Evolutionary conservation across 2,797 vertebrate genomes (phyloP).

Genomic region (Oceanodroma leucorhoa): DNA sequence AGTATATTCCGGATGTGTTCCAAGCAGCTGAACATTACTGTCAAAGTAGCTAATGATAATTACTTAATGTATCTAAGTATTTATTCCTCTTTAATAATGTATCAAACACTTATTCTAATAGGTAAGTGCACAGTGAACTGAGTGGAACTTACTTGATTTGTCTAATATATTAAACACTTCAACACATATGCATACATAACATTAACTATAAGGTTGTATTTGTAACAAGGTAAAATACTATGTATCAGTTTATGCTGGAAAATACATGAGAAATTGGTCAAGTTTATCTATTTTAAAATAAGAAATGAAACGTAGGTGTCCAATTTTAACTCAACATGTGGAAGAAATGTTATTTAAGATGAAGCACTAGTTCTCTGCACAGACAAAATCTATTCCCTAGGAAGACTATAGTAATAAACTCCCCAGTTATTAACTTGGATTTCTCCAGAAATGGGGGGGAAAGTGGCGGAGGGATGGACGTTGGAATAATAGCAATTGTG

Average conservation of each 20-base stretch:
- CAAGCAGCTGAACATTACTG: not conserved
- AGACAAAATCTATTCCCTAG: not conserved
- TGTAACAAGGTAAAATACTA: not conserved
- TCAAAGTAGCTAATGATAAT: not conserved
- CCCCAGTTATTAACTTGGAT: not conserved
- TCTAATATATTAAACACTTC: not conserved
- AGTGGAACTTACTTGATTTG: not conserved
- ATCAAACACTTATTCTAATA: not conserved
- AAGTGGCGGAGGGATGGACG: not conserved
- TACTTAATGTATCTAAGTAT: not conserved
- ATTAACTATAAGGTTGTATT: not conserved
- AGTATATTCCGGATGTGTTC: not conserved
- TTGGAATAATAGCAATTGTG: not conserved
- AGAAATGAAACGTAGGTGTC: not conserved
- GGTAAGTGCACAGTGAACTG: not conserved
- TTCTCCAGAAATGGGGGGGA: not conserved
- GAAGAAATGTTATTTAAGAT: not conserved
- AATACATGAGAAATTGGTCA: not conserved
- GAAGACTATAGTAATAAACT: not conserved
- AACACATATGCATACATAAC: not conserved
- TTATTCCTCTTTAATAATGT: not conserved
- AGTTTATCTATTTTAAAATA: not conserved
- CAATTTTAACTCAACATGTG: not conserved
- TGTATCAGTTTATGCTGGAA: not conserved
- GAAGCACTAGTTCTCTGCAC: not conserved